These are phyloP conservation scores for Drosophila novamexicana DNA, from an alignment of 1,140 invertebrate species.

Conservation along the genomic window DNA sequence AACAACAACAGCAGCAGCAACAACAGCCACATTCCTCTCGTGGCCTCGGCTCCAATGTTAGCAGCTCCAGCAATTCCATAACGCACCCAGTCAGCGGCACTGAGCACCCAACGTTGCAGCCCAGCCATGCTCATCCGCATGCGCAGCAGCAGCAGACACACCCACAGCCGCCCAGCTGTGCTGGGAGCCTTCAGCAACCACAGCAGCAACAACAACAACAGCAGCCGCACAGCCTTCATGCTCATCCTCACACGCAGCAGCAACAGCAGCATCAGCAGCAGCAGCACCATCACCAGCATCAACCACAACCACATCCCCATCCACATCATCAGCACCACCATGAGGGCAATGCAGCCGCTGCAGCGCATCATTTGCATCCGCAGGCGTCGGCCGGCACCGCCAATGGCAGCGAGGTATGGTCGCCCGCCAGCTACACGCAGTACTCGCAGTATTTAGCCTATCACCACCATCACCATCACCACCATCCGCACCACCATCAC, in stretches of 20 bases:
- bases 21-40: constrained; percentile 54
- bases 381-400: constrained; percentile 46
- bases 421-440: constrained; percentile 84
- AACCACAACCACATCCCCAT: constrained; percentile 24
- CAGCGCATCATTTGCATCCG: constrained; percentile 51
- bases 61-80: constrained; percentile 56
- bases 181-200: constrained; percentile 4
- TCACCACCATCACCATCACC: constrained; percentile 71
- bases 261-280: constrained; percentile 59
- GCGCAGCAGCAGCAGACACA: constrained; percentile 48
- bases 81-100: constrained; percentile 48
- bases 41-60: constrained; percentile 66
- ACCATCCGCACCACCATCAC: constrained; percentile 62
- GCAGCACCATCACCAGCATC: constrained; percentile 24
- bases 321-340: constrained; percentile 59
- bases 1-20: constrained; percentile 67
- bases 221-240: constrained; percentile 16
- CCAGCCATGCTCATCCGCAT: constrained; percentile 47
- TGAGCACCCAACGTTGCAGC: constrained; percentile 55
- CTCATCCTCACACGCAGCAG: constrained; percentile 32
- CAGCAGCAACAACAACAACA: constrained; percentile 18
- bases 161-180: constrained; percentile 27
- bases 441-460: constrained; percentile 84
- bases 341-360: constrained; percentile 43
- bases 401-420: constrained; percentile 84